Evolutionary conservation across 2,888 invertebrate species (phyloP).

Genomic region (Caenorhabditis uteleia): DNA sequence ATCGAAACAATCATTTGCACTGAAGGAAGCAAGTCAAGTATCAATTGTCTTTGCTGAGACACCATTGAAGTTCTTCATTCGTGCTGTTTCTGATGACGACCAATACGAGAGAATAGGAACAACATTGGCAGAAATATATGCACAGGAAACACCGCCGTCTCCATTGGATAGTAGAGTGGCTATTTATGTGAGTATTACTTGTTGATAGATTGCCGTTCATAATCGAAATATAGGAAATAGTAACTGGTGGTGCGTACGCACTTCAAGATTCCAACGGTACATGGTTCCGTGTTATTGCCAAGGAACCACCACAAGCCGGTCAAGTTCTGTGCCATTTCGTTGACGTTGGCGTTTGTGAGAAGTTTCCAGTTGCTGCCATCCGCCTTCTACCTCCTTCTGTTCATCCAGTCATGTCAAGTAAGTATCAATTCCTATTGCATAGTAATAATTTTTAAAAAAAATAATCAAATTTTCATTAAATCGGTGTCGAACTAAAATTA

Average conservation of each 20-base stretch:
- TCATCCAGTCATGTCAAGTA: conserved; percentile 43
- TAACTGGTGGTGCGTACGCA: conserved; percentile 50
- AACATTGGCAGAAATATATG: conserved; percentile 29
- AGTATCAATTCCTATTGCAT: too few species aligned
- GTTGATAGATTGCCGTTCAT: neutral
- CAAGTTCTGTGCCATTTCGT: conserved; percentile 48
- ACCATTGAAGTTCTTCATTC: conserved; percentile 17
- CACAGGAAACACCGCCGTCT: conserved; percentile 24
- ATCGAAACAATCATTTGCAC: conserved; percentile 9
- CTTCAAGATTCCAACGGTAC: conserved; percentile 50
- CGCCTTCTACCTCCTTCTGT: conserved; percentile 40
- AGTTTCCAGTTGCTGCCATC: conserved; percentile 43
- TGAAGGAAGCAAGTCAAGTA: conserved; percentile 18
- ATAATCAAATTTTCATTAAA: conserved; percentile 1
- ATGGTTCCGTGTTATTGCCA: conserved; percentile 49
- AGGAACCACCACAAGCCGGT: conserved; percentile 43
- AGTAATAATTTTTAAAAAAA: neutral
- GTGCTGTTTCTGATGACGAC: conserved; percentile 29
- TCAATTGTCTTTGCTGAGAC: conserved; percentile 26
- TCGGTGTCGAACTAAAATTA: neutral
- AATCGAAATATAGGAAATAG: conserved; percentile 50
- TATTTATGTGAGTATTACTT: conserved; percentile 36
- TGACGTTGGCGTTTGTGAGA: conserved; percentile 51
- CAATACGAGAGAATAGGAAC: conserved; percentile 34
- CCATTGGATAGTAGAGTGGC: conserved; percentile 40